Evolutionary conservation across 2,888 invertebrate genomes (phyloP), one percentile per base, ranked within the genome.

Genomic region (Choreutis nemorana): DNA sequence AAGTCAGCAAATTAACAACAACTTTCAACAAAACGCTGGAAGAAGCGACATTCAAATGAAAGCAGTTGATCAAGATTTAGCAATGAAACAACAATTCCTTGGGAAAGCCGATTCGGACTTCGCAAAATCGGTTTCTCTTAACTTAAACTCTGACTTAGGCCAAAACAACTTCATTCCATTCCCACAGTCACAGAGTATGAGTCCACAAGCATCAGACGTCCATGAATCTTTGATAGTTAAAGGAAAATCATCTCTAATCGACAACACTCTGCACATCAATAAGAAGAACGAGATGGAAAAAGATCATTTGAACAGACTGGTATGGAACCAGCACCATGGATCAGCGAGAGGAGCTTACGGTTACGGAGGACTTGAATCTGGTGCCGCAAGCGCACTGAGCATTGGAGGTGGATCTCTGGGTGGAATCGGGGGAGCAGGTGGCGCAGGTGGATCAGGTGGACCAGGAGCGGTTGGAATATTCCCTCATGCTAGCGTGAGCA

Each of bases 401-500:
- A 14, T 14, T n/a, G 26, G 26, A 9, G n/a, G n/a, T 9, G 14
- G n/a, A 4, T 14, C 10, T 7, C 7, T 9, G 9, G 4, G 5
- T 14, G n/a, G 5, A 5, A 11, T 9, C 3, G 15, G 14, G 4
- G 8, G 14, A 8, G 26, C 13, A 8, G 13, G 24, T 12, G 8
- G 10, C 4, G 26, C 26, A 10, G 6, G 15, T 4, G n/a, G 11
- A 3, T 29, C 42, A 8, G 41, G 48, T 20, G 41, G 48, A 12
- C 20, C 39, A 18, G 43, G 55, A 2, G 63, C 68, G 2, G 57
- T 72, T 7, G 72, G 75, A 2, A 42, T 75, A 16, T 77, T 73
- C 43, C 72, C 73, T 2, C 61, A 60, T 27, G 68, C 71, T n/a
- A 65, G 63, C 29, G 45, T 58, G 6, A 64, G 67, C n/a, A 50